Evolutionary conservation across 2,113 vertebrate genomes (phyloP).

Genomic region (Anser brachyrhynchus): DNA sequence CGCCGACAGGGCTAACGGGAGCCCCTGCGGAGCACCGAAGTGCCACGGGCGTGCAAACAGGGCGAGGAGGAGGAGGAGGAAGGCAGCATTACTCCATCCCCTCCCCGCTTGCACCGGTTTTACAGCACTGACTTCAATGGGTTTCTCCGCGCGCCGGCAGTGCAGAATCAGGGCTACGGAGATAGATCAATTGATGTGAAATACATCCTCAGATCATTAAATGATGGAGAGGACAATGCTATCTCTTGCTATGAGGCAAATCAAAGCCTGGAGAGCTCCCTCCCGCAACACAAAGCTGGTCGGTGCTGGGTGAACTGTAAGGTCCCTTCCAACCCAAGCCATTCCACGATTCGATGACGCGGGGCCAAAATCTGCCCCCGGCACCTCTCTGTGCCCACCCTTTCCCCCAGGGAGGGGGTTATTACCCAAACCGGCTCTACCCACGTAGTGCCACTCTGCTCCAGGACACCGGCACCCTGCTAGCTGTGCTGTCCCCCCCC

Average conservation of each 20-base stretch:
- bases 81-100: not conserved
- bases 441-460: not conserved
- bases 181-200: not conserved
- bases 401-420: not conserved
- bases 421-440: rapidly evolving
- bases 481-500: not conserved
- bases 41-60: not conserved
- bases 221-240: not conserved
- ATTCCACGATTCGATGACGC: too few relatives aligned
- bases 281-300: not conserved
- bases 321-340: too few relatives aligned
- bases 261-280: not conserved
- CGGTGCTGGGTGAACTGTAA: too few relatives aligned
- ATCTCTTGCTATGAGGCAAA: slow-evolving; percentile 18
- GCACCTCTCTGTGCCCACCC: not conserved
- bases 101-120: rapidly evolving
- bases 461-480: not conserved
- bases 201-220: not conserved
- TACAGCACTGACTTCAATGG: not conserved
- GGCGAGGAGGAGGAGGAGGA: not conserved
- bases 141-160: not conserved
- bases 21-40: not conserved
- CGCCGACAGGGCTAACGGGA: rapidly evolving
- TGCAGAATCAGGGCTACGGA: rapidly evolving
- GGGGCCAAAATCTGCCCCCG: rapidly evolving